A percentile compares a stretch with the other conserved stretches of the same genome.
phyloP scores from a whole-genome alignment of 2,797 vertebrate genomes.

The Gouania willdenowi region DNA sequence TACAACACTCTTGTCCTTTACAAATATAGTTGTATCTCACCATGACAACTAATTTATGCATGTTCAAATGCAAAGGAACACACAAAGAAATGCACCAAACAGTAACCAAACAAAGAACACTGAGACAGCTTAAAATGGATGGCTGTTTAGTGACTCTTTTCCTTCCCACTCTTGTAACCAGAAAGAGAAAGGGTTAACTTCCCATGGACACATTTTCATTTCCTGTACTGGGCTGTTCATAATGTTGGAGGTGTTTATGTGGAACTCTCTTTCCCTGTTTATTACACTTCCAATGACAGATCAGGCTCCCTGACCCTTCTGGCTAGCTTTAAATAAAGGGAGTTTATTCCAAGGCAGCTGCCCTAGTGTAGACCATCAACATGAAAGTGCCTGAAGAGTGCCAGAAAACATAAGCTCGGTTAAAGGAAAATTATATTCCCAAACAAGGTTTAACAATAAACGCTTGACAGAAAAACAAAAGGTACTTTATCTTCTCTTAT shows the following conservation, averaged over 20 bases:
- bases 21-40: slow-evolving; percentile 61
- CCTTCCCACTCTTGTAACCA: not conserved
- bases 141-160: not conserved
- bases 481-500: slow-evolving; percentile 68
- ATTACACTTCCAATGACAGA: slow-evolving; percentile 79
- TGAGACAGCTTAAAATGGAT: slow-evolving; percentile 13
- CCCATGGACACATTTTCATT: slow-evolving; percentile 75
- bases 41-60: slow-evolving; percentile 75
- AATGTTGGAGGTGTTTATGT: slow-evolving; percentile 75
- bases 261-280: slow-evolving; percentile 76
- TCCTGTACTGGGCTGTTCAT: slow-evolving; percentile 77
- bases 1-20: slow-evolving; percentile 50
- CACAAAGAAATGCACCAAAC: slow-evolving; percentile 48
- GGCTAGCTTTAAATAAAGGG: slow-evolving; percentile 79
- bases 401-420: slow-evolving; percentile 73
- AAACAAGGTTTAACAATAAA: slow-evolving; percentile 76
- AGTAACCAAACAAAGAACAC: slow-evolving; percentile 48
- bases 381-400: slow-evolving; percentile 61
- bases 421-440: slow-evolving; percentile 79
- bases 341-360: slow-evolving; percentile 68
- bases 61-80: slow-evolving; percentile 61
- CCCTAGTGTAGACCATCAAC: slow-evolving; percentile 63
- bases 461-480: slow-evolving; percentile 71
- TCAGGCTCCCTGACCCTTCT: slow-evolving; percentile 75
- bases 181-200: slow-evolving; percentile 66